A percentile compares a stretch with the other conserved stretches of the same genome.
phyloP scores from a whole-genome alignment of 2,888 invertebrate genomes.

The Epinotia ramella region DNA sequence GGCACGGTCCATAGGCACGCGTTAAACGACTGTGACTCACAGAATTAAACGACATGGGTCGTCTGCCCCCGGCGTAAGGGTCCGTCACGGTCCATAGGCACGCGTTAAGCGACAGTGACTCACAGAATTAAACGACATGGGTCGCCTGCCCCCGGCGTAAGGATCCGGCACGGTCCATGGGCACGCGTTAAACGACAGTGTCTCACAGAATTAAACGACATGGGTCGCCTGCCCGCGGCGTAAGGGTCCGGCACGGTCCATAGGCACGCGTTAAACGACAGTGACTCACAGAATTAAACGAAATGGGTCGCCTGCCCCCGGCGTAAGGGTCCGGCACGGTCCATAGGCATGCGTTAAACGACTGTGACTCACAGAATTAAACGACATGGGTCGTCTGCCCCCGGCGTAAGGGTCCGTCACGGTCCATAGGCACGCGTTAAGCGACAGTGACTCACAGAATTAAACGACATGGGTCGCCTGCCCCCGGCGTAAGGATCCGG shows the following conservation, averaged over 20 bases:
- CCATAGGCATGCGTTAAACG: too few relatives aligned
- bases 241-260: too few relatives aligned
- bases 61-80: slow-evolving; percentile 31
- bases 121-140: slow-evolving; percentile 35
- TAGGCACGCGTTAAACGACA: not conserved
- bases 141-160: slow-evolving; percentile 22
- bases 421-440: not conserved
- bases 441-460: slow-evolving; percentile 24
- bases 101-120: too few relatives aligned
- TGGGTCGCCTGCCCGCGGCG: slow-evolving; percentile 15
- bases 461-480: slow-evolving; percentile 23
- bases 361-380: slow-evolving; percentile 36
- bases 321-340: slow-evolving; percentile 33
- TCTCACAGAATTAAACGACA: slow-evolving; percentile 38
- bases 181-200: not conserved
- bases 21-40: slow-evolving; percentile 3
- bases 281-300: slow-evolving; percentile 36
- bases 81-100: slow-evolving; percentile 27
- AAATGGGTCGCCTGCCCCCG: slow-evolving; percentile 19
- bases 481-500: not conserved
- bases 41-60: slow-evolving; percentile 33
- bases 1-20: too few relatives aligned
- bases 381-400: slow-evolving; percentile 18
- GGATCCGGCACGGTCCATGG: slow-evolving; percentile 22
- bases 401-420: slow-evolving; percentile 33